These are phyloP conservation scores for Parthenolecanium corni DNA, from an alignment of 2,888 invertebrate genomes.

Conservation along the genomic window DNA sequence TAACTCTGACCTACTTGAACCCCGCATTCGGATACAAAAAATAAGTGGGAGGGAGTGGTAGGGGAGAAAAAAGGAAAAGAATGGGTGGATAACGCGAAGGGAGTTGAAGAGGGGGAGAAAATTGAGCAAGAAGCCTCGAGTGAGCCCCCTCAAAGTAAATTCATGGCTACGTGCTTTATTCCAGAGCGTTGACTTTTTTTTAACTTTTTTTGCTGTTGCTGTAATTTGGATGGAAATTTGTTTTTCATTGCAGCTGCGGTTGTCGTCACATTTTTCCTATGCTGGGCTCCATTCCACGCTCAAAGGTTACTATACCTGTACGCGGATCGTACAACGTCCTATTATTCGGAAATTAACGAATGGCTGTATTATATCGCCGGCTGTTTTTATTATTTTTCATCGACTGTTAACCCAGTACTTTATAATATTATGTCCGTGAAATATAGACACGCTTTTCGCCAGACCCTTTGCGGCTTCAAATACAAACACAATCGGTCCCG, in stretches of 20 bases:
- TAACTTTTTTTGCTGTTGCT: no score
- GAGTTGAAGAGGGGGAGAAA: no score
- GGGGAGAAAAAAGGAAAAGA: no score
- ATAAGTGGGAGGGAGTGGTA: no score
- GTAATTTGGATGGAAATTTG: no score
- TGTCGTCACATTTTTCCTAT: slow-evolving; percentile 83
- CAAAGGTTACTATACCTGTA: slow-evolving; percentile 77
- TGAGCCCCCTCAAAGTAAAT: no score
- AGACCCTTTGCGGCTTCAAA: slow-evolving; percentile 53
- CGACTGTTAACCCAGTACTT: slow-evolving; percentile 76
- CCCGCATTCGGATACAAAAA: no score
- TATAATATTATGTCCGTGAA: slow-evolving; percentile 71
- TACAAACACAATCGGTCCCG: slow-evolving; percentile 41
- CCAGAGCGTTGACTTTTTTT: no score
- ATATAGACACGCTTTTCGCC: slow-evolving; percentile 62
- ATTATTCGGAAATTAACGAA: slow-evolving; percentile 56
- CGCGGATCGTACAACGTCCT: slow-evolving; percentile 47
- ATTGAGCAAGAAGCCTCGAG: no score
- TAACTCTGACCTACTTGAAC: no score
- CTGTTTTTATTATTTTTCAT: slow-evolving; percentile 65
- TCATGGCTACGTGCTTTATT: no score
- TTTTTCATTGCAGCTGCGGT: slow-evolving; percentile 62
- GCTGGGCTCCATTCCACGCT: slow-evolving; percentile 93
- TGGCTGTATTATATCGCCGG: slow-evolving; percentile 69
- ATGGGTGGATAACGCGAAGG: no score